These are phyloP conservation scores for Mirza zaza DNA, from an alignment of 2,113 vertebrate species.

Conservation along the genomic window DNA sequence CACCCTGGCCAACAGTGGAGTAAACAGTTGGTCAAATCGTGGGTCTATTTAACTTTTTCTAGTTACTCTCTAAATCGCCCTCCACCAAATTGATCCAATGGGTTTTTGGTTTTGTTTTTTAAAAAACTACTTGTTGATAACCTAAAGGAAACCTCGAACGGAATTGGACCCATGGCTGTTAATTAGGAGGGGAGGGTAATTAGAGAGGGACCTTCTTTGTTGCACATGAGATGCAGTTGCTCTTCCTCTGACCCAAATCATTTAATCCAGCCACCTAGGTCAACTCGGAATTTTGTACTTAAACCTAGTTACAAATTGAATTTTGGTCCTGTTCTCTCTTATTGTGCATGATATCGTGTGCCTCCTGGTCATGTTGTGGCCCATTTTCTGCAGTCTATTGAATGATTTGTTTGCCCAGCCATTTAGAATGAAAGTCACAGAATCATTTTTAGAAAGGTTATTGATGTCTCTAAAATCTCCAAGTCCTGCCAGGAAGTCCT, in stretches of 20 bases:
- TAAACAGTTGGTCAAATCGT: background rate
- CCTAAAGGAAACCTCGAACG: background rate
- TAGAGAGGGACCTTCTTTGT: too few species aligned
- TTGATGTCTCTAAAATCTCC: conserved; percentile 73
- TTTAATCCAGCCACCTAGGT: background rate
- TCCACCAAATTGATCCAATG: background rate
- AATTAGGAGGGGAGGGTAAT: background rate
- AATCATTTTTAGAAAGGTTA: conserved; percentile 77
- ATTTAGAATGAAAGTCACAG: conserved; percentile 74
- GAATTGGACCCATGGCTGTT: background rate
- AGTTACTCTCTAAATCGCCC: background rate
- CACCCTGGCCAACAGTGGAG: background rate
- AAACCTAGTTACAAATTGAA: conserved; percentile 18
- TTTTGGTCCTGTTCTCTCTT: background rate
- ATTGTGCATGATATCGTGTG: background rate
- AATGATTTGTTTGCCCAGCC: conserved; percentile 71
- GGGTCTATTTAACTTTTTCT: background rate
- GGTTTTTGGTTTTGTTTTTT: background rate
- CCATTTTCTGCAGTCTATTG: conserved; percentile 59
- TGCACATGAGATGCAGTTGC: background rate
- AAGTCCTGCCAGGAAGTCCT: conserved; percentile 52
- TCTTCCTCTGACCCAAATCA: background rate
- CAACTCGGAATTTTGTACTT: background rate
- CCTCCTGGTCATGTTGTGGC: conserved; percentile 66
- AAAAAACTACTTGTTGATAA: background rate